Percentiles rank a stretch among this genome's conserved stretches.
Evolutionary conservation across 2,113 vertebrate genomes (phyloP).

Genomic region (Istiophorus platypterus): DNA sequence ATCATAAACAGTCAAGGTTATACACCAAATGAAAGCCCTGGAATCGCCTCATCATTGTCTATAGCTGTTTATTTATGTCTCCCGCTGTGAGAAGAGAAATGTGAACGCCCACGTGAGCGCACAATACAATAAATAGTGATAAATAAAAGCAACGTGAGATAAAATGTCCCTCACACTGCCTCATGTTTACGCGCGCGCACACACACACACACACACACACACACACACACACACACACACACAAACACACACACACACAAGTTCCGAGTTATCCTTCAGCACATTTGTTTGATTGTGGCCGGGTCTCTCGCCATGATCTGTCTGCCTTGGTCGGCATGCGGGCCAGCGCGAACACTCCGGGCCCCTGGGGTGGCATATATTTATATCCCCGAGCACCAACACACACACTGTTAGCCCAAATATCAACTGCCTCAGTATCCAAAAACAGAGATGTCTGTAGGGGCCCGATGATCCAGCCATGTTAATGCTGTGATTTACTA

Average conservation of each 20-base stretch:
- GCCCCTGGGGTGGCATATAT: conserved; percentile 74
- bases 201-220: conserved; percentile 51
- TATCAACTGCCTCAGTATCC: conserved; percentile 71
- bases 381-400: conserved; percentile 75
- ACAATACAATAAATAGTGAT: conserved; percentile 65
- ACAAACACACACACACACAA: conserved; percentile 50
- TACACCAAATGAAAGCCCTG: conserved; percentile 29
- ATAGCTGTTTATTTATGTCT: conserved; percentile 70
- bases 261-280: conserved; percentile 77
- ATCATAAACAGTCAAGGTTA: conserved; percentile 66
- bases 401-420: conserved; percentile 70
- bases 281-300: conserved; percentile 79
- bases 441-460: conserved; percentile 79
- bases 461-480: conserved; percentile 72
- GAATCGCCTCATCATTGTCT: conserved; percentile 68
- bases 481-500: conserved; percentile 69
- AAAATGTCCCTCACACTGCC: conserved; percentile 42
- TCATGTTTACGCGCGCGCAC: conserved; percentile 13
- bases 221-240: conserved; percentile 27
- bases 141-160: conserved; percentile 61
- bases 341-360: conserved; percentile 59
- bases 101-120: conserved; percentile 61
- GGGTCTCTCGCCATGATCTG: conserved; percentile 66
- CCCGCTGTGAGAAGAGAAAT: conserved; percentile 69
- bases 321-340: conserved; percentile 76